Evolutionary conservation across 2,113 vertebrate species (phyloP), one percentile per base, ranked within the genome.

Genomic region (Chionis minor): DNA sequence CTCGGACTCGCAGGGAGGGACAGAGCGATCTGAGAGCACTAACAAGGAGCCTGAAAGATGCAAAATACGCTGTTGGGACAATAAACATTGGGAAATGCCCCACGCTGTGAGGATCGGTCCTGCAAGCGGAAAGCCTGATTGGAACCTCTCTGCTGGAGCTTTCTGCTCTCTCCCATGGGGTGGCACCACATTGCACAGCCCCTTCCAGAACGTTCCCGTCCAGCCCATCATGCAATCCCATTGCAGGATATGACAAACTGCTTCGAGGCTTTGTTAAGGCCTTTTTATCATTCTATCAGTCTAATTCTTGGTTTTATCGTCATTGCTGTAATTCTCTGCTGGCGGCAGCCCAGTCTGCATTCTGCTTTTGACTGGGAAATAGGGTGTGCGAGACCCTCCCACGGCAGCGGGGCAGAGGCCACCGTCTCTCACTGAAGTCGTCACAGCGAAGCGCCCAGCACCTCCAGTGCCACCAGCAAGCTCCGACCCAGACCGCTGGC

Each of bases 181-280:
- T 7, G 5, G 44, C 51, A 52, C 44, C 71, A 33, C 7, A 3
- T 6, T 20, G 62, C 17, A 38, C 92, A 86, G 26, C 30, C 27
- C 59, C 58, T 59, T 40, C 3, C 5, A 45, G 67, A 69, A n/a
- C 2, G 2, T 69, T 79, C 61, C 38, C 1, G 1, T 28, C 49
- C 42, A 21, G 59, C 35, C 28, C 65, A 22, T 26, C 27, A 28
- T 58, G 15, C 92, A 51, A 10, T 69, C 77, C 49, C 86, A 14
- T 59, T 58, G 69, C 84, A 96, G 77, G 77, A 87, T 81, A 47
- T 81, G 90, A 94, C 94, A 78, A 78, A 84, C 38, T 74, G 72
- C 90, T 78, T 5, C 16, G 55, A 89, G 59, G 54, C 51, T 93
- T 81, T 91, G 23, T 15, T 90, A 58, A 89, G 71, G 87, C 56